Conservation (phyloP, 2,888 invertebrate species). For the Hedychridium roseum region DNA sequence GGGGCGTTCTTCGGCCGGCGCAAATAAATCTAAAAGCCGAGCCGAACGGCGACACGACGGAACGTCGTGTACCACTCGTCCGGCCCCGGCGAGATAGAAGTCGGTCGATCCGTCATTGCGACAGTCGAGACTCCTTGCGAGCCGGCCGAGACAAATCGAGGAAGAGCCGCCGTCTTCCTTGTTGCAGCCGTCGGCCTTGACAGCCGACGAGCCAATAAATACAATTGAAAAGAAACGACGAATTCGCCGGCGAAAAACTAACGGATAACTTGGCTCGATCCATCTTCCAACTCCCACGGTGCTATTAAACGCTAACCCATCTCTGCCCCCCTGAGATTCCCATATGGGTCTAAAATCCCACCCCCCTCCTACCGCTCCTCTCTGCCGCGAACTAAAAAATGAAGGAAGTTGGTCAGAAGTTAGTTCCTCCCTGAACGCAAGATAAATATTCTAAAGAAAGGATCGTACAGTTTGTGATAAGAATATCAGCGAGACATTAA, state of each 20-base stretch:
- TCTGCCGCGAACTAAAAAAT: too few species aligned
- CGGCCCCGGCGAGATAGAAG: slow-evolving; percentile 39
- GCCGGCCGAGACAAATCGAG: slow-evolving; percentile 36
- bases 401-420: too few species aligned
- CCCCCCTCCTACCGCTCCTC: too few species aligned
- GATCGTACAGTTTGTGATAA: too few species aligned
- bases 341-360: too few species aligned
- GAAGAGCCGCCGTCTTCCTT: slow-evolving; percentile 7
- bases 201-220: slow-evolving; percentile 10
- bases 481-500: too few species aligned
- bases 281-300: too few species aligned
- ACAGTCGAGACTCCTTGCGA: slow-evolving; percentile 27
- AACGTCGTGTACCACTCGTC: slow-evolving; percentile 39
- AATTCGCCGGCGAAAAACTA: background rate
- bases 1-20: slow-evolving; percentile 18
- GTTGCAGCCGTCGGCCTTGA: slow-evolving; percentile 6
- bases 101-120: slow-evolving; percentile 49
- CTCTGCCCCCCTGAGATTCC: too few species aligned
- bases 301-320: too few species aligned
- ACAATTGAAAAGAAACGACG: background rate
- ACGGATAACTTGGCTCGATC: too few species aligned
- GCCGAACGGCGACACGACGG: slow-evolving; percentile 37
- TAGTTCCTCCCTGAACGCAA: too few species aligned
- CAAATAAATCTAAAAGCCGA: slow-evolving; percentile 40
- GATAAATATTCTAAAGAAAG: too few species aligned